phyloP scores from a whole-genome alignment of 1,140 invertebrate species.

The Chelonus insularis region DNA sequence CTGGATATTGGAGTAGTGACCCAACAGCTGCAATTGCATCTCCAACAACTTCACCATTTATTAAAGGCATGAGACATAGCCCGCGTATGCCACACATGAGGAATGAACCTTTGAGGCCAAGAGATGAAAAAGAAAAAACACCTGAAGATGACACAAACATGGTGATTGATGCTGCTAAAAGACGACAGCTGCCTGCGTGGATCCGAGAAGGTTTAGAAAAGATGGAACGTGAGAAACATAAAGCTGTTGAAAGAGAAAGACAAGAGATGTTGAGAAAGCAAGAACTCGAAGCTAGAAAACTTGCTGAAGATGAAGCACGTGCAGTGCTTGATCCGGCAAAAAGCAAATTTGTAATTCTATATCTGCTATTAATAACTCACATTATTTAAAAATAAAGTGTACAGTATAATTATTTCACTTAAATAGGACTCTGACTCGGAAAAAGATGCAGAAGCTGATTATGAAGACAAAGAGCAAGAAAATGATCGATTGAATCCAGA shows the following conservation, averaged over 20 bases:
- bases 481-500: constrained; percentile 44
- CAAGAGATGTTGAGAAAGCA: constrained; percentile 68
- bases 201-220: constrained; percentile 95
- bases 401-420: constrained; percentile 54
- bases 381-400: too few species aligned
- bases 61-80: constrained; percentile 47
- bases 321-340: constrained; percentile 67
- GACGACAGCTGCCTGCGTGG: constrained; percentile 92
- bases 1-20: constrained; percentile 55
- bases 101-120: constrained; percentile 42
- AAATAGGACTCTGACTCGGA: constrained; percentile 63
- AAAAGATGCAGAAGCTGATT: constrained; percentile 59
- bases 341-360: constrained; percentile 90
- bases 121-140: constrained; percentile 54
- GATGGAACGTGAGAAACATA: constrained; percentile 94
- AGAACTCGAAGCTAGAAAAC: constrained; percentile 64
- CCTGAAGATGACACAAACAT: constrained; percentile 54
- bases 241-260: constrained; percentile 79
- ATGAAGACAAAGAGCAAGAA: constrained; percentile 36
- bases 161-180: constrained; percentile 80
- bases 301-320: constrained; percentile 66
- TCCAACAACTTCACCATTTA: constrained; percentile 45
- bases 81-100: constrained; percentile 46
- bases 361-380: too few species aligned
- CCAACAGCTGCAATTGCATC: constrained; percentile 38